Base-by-base conservation (phyloP, 2,797 vertebrate species). In the Vespertilio murinus region DNA sequence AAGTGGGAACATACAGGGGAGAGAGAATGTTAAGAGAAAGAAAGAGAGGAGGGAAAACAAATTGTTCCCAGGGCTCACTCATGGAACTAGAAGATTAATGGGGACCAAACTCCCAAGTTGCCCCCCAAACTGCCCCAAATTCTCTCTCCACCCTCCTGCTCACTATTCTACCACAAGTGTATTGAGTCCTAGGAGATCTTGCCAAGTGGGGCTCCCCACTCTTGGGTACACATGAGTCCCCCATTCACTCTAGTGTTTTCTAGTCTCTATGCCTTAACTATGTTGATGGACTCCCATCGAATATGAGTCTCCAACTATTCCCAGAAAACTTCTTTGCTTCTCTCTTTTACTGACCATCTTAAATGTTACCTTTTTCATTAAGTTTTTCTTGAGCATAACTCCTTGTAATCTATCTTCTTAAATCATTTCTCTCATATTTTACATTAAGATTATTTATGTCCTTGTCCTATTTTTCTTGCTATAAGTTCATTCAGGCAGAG, bases 391-490 rank as follows among this genome's bases (percentile, higher is more conserved):
- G 25, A 90, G 40, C 10, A 18, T 81, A 28, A 3, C 28, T 61
- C 18, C 33, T 45, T 81, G 18, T 25, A 38, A 45, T 67, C 35
- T 28, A 81, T 90, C 74, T 81, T 81, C 67, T 85, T 59, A 75
- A 80, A 59, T 23, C 23, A 12, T 40, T 30, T 71, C 30, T 78
- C 25, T 35, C 25, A 67, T 64, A 42, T n/a, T 70, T 84, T 30
- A 13, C 49, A 3, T 42, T n/a, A 61, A 9, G 6, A 74, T 70
- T 30, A 28, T 74, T 83, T 80, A 22, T 64, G 13, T 28, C n/a
- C 2, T 38, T 56, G 20, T 83, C 73, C 96, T 92, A 93, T 93
- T 97, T 97, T 96, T 5, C 18, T 77, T 45, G 73, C 12, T 80
- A 18, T 79, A 77, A 49, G 17, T 61, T 54, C 38, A 73, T 69